These are phyloP conservation scores for Listronotus oregonensis DNA, from an alignment of 1,140 invertebrate species.

Conservation along the genomic window DNA sequence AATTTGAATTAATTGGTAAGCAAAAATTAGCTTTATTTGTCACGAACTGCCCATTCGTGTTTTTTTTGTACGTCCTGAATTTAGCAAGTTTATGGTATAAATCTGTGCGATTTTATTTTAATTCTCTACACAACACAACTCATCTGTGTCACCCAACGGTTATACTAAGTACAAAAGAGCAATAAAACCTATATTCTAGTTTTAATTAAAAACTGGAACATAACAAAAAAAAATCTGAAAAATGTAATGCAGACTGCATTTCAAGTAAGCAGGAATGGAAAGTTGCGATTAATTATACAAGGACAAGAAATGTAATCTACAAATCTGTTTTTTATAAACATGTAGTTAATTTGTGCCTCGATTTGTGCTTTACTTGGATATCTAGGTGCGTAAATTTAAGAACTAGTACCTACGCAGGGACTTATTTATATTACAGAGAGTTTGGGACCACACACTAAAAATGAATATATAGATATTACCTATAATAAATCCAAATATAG, in stretches of 20 bases:
- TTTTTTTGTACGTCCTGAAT: neutral
- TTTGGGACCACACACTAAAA: too few relatives aligned
- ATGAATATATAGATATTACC: too few relatives aligned
- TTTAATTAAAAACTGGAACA: neutral
- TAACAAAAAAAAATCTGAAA: neutral
- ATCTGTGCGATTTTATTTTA: too few relatives aligned
- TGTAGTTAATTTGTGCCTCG: too few relatives aligned
- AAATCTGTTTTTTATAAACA: neutral
- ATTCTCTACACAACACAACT: neutral
- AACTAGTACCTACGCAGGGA: too few relatives aligned
- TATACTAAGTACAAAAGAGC: too few relatives aligned
- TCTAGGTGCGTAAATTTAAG: too few relatives aligned
- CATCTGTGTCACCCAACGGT: too few relatives aligned
- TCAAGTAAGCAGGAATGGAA: constrained; percentile 8
- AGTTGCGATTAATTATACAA: constrained; percentile 4
- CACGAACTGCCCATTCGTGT: neutral
- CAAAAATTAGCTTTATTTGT: neutral
- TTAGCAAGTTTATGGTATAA: too few relatives aligned
- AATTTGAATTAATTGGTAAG: constrained; percentile 2
- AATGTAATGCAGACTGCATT: neutral
- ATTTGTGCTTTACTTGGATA: too few relatives aligned
- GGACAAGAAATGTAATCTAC: neutral
- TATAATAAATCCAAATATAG: too few relatives aligned
- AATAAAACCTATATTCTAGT: neutral
- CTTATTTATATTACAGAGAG: too few relatives aligned